Conservation (phyloP, 2,888 invertebrate genomes). For the Onthophagus sagittarius region DNA sequence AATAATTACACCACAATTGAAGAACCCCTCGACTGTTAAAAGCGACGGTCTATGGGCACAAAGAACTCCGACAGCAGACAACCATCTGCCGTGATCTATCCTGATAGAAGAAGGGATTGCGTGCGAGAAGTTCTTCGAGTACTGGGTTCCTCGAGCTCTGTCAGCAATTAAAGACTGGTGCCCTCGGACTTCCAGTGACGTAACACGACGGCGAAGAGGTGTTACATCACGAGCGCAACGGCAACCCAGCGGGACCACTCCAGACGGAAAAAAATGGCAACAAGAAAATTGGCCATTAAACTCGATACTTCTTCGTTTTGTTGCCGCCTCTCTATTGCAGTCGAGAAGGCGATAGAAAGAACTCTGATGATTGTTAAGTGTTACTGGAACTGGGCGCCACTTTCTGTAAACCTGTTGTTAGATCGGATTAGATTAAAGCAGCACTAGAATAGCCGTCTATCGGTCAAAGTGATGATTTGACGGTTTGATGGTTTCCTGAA, state of each 20-base stretch:
- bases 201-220: conserved; percentile 12
- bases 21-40: neutral
- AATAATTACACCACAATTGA: neutral
- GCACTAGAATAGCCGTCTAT: neutral
- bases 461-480: neutral
- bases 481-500: neutral
- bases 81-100: neutral
- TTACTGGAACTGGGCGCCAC: neutral
- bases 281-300: neutral
- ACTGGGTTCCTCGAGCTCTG: neutral
- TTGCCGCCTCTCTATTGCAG: neutral
- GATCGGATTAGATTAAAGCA: neutral
- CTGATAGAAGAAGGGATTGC: neutral
- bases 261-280: neutral
- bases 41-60: neutral
- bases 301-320: neutral
- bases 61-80: neutral
- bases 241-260: conserved; percentile 2
- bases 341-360: neutral
- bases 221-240: conserved; percentile 12
- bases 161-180: conserved; percentile 7
- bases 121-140: neutral
- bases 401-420: neutral
- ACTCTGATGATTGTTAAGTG: neutral
- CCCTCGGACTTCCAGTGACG: conserved; percentile 8